Evolutionary conservation across 2,888 invertebrate species (phyloP).

Genomic region (Ophioninae sp.): DNA sequence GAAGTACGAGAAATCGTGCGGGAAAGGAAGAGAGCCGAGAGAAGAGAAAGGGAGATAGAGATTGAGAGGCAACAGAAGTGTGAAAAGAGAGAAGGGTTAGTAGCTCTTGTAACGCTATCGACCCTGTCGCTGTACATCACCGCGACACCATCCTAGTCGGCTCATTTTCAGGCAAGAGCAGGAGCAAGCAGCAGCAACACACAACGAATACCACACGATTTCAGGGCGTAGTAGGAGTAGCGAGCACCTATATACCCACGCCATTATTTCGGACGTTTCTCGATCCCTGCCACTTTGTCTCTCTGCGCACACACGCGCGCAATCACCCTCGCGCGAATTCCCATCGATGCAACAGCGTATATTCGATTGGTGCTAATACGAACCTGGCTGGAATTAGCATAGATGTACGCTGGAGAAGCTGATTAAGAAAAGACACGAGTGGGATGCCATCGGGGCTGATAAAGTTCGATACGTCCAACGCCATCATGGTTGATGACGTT

Average conservation of each 20-base stretch:
- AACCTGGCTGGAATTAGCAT: background rate
- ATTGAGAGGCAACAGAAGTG: slow-evolving; percentile 51
- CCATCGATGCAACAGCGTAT: slow-evolving; percentile 30
- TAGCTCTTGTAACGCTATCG: slow-evolving; percentile 81
- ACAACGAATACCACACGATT: slow-evolving; percentile 38
- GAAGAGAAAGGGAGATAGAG: slow-evolving; percentile 39
- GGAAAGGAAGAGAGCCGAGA: slow-evolving; percentile 60
- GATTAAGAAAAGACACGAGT: background rate
- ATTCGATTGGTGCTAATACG: slow-evolving; percentile 19
- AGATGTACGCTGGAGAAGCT: background rate
- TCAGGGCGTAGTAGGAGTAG: slow-evolving; percentile 73
- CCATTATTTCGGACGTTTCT: slow-evolving; percentile 74
- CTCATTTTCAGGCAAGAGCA: slow-evolving; percentile 73
- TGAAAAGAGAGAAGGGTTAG: slow-evolving; percentile 73
- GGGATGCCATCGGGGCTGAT: background rate
- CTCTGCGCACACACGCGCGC: slow-evolving; percentile 67
- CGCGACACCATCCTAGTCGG: slow-evolving; percentile 80
- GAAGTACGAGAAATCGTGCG: slow-evolving; percentile 19
- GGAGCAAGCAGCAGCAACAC: slow-evolving; percentile 56
- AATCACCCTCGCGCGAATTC: slow-evolving; percentile 30
- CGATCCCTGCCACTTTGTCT: slow-evolving; percentile 62
- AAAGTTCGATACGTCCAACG: background rate
- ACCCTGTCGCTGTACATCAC: slow-evolving; percentile 81
- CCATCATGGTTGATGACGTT: background rate
- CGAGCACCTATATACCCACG: slow-evolving; percentile 71